A percentile compares a stretch with the other conserved stretches of the same genome.
Evolutionary conservation across 2,113 vertebrate species (phyloP).

Genomic region (Rutilus rutilus): DNA sequence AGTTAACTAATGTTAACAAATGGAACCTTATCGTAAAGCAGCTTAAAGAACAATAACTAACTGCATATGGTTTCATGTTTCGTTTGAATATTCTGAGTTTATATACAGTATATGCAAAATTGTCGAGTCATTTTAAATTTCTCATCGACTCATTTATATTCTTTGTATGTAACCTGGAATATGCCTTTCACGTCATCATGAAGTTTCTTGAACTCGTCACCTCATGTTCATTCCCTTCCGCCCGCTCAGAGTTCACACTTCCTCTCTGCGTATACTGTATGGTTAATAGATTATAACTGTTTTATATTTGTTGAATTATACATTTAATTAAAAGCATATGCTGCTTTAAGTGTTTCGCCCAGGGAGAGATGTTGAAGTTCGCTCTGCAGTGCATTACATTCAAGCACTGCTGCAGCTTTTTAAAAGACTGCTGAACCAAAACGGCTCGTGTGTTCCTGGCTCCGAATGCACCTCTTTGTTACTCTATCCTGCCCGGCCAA

Average conservation of each 20-base stretch:
- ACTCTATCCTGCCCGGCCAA: constrained; percentile 37
- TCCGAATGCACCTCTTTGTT: constrained; percentile 31
- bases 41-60: background rate
- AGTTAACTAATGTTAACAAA: no score
- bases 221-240: background rate
- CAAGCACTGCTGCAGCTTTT: constrained; percentile 18
- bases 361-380: constrained; percentile 38
- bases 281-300: constrained; percentile 57
- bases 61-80: background rate
- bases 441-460: constrained; percentile 40
- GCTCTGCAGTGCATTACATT: constrained; percentile 38
- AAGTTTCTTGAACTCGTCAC: background rate
- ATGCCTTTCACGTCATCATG: background rate
- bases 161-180: background rate
- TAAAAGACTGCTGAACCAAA: constrained; percentile 47
- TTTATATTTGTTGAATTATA: constrained; percentile 56
- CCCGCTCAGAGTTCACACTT: constrained; percentile 17
- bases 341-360: constrained; percentile 48
- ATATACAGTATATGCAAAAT: no score
- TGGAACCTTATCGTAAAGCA: no score
- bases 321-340: constrained; percentile 47
- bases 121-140: background rate
- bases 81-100: background rate
- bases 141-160: no score
- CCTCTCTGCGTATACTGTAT: constrained; percentile 37